Conservation (phyloP, 2,888 invertebrate genomes). For the Drosophila prolongata region DNA sequence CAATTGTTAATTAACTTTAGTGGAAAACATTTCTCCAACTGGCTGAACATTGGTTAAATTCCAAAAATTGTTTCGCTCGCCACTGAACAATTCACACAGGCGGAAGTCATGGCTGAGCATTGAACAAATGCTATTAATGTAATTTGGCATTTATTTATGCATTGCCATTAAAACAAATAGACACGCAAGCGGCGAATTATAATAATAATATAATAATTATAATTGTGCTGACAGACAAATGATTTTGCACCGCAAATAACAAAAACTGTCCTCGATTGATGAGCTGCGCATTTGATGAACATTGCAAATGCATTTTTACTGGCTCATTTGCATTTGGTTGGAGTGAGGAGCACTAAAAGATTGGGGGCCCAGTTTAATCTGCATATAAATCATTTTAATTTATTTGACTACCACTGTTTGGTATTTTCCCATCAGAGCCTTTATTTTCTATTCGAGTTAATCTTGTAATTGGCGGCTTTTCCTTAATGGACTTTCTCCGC, state of each 20-base stretch:
- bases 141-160: conserved; percentile 77
- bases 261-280: conserved; percentile 42
- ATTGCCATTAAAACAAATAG: conserved; percentile 75
- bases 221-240: conserved; percentile 50
- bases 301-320: conserved; percentile 38
- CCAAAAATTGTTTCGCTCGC: conserved; percentile 35
- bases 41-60: conserved; percentile 44
- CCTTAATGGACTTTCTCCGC: conserved; percentile 50
- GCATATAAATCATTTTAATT: conserved; percentile 29
- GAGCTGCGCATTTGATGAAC: conserved; percentile 40
- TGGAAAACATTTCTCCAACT: conserved; percentile 45
- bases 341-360: background rate
- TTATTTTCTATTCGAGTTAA: conserved; percentile 5
- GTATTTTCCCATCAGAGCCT: background rate
- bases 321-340: conserved; percentile 33
- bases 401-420: conserved; percentile 11
- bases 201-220: conserved; percentile 61
- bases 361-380: conserved; percentile 14
- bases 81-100: conserved; percentile 49
- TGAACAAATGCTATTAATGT: conserved; percentile 71
- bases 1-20: conserved; percentile 70
- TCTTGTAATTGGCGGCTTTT: conserved; percentile 44
- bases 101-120: conserved; percentile 65
- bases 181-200: conserved; percentile 57
- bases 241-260: conserved; percentile 28